phyloP scores from a whole-genome alignment of 1,140 invertebrate genomes.

The Brachionus paranguensis region DNA sequence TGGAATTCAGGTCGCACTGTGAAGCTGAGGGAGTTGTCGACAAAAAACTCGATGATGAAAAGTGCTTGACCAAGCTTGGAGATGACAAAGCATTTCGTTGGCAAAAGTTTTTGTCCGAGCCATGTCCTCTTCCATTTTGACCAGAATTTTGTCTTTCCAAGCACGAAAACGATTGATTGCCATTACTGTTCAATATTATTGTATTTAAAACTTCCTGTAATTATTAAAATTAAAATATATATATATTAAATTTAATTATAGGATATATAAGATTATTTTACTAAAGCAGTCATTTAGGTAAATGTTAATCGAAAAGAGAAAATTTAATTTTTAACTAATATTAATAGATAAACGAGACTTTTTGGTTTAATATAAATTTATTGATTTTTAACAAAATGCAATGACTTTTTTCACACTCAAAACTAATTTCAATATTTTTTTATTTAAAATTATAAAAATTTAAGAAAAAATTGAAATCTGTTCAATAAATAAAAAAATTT shows the following conservation, averaged over 20 bases:
- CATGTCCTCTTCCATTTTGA: background rate
- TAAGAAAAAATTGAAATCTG: no score
- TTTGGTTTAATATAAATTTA: no score
- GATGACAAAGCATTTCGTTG: background rate
- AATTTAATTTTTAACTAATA: no score
- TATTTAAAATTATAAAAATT: no score
- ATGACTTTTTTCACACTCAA: no score
- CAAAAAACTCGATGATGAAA: background rate
- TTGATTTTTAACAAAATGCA: no score
- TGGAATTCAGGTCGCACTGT: background rate
- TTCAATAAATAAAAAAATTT: no score
- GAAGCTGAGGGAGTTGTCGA: background rate
- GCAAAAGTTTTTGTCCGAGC: background rate
- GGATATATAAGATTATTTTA: no score
- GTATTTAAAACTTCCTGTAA: conserved; percentile 1
- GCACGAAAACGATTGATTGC: background rate
- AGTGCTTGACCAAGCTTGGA: background rate
- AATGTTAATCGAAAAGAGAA: no score
- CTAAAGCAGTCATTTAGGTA: no score
- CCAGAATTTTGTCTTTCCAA: background rate
- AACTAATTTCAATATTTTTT: no score
- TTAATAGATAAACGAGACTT: no score
- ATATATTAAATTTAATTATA: background rate
- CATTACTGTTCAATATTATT: background rate
- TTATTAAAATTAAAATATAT: background rate